Conservation (phyloP, 1,140 invertebrate species). For the Drosophila kurseongensis region DNA sequence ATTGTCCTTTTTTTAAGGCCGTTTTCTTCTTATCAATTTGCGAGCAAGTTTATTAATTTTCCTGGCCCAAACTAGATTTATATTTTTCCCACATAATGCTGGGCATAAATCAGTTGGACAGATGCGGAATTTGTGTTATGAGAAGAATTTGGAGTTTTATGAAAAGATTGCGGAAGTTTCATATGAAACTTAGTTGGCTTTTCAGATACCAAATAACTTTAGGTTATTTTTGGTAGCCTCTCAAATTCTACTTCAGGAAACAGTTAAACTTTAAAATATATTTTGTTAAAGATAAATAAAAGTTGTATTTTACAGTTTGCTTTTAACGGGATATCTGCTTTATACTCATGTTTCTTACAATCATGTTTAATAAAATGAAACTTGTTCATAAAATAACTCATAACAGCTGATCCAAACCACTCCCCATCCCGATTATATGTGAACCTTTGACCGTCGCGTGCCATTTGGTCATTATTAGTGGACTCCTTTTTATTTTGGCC, state of each 20-base stretch:
- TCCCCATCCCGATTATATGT: conserved; percentile 24
- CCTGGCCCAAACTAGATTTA: conserved; percentile 30
- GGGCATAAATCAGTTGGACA: conserved; percentile 59
- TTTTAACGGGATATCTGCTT: too few relatives aligned
- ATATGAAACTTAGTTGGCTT: background rate
- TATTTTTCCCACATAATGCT: conserved; percentile 22
- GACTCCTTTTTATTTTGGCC: conserved; percentile 35
- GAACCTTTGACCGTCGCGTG: conserved; percentile 61
- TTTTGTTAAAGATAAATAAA: too few relatives aligned
- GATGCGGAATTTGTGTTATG: conserved; percentile 35
- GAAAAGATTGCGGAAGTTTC: background rate
- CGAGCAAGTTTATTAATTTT: conserved; percentile 72
- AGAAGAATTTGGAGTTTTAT: conserved; percentile 14
- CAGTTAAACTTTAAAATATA: too few relatives aligned
- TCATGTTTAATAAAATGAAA: too few relatives aligned
- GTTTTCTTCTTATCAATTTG: conserved; percentile 70
- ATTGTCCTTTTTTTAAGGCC: conserved; percentile 35
- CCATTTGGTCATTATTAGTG: conserved; percentile 61
- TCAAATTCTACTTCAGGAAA: too few relatives aligned
- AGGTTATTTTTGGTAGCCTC: too few relatives aligned
- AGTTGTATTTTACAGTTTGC: too few relatives aligned
- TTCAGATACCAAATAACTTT: too few relatives aligned
- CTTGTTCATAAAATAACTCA: background rate
- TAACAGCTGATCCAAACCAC: conserved; percentile 26
- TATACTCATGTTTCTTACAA: too few relatives aligned